Conservation (phyloP, 2,113 vertebrate species). For the Myodes glareolus region DNA sequence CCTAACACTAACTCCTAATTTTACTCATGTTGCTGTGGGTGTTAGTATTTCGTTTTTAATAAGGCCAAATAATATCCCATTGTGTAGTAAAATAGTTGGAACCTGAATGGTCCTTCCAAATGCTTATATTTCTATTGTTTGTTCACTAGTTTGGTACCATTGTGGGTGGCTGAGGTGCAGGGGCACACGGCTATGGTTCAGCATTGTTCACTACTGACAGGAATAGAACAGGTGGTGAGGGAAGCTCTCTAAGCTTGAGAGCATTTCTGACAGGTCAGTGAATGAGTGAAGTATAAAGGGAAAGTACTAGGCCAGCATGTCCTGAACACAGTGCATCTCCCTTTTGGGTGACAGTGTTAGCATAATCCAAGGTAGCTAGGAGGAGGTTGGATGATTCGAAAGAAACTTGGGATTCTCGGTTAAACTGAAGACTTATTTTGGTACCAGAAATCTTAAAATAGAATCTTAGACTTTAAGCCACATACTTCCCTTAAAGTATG, state of each 20-base stretch:
- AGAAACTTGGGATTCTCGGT: conserved; percentile 47
- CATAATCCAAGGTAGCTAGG: conserved; percentile 68
- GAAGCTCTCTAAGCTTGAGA: background rate
- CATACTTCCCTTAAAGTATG: conserved; percentile 76
- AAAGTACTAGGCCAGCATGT: background rate
- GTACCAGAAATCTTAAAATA: conserved; percentile 75
- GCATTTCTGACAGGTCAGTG: conserved; percentile 38
- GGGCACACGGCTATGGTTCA: conserved; percentile 60
- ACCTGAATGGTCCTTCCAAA: too few species aligned
- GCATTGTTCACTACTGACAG: conserved; percentile 70
- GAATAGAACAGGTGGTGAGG: conserved; percentile 71
- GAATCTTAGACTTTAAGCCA: conserved; percentile 78
- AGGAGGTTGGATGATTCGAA: conserved; percentile 68
- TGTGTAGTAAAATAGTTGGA: background rate
- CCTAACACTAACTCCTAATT: background rate
- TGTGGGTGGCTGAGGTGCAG: background rate
- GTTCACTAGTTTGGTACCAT: background rate
- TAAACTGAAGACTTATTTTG: conserved; percentile 78
- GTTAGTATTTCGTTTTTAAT: background rate
- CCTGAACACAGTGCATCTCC: background rate
- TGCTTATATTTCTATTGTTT: background rate
- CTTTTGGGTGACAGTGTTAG: background rate
- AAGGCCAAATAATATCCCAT: background rate
- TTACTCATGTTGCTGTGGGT: background rate
- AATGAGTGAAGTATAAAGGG: conserved; percentile 37